A percentile compares a stretch with the other conserved stretches of the same genome.
Conservation (phyloP, 2,113 vertebrate species). For the Fukomys damarensis region DNA sequence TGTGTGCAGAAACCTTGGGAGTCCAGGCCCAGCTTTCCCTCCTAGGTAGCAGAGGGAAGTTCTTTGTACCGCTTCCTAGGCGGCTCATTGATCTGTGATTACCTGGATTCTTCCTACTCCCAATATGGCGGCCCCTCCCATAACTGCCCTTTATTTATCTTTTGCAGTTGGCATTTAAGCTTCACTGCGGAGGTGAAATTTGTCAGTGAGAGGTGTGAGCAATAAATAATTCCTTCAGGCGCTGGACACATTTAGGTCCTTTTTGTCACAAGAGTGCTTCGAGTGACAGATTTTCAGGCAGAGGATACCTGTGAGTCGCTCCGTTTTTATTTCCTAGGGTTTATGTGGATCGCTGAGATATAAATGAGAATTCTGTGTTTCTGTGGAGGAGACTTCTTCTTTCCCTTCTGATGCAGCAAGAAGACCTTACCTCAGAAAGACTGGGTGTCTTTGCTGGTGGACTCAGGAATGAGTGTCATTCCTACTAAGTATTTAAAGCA, state of each 20-base stretch:
- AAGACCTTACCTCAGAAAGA: not conserved
- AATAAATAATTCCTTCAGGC: conserved; percentile 12
- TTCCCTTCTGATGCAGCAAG: not conserved
- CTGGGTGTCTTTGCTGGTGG: not conserved
- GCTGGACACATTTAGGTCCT: not conserved
- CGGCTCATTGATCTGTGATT: not conserved
- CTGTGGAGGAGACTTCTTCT: not conserved
- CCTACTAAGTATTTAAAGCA: not conserved
- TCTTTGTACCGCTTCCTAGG: not conserved
- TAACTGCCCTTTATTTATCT: conserved; percentile 13
- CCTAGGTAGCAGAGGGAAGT: not conserved
- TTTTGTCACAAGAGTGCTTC: not conserved
- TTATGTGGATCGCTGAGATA: not conserved
- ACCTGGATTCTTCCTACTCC: not conserved
- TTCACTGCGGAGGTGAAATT: conserved; percentile 48
- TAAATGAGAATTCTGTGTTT: not conserved
- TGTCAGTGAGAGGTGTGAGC: not conserved
- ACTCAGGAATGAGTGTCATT: not conserved
- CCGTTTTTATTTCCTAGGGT: conserved; percentile 7
- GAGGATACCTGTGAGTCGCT: not conserved
- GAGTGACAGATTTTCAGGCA: not conserved
- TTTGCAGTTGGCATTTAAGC: not conserved
- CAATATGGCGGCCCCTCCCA: not conserved
- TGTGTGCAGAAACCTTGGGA: not conserved
- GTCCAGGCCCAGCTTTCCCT: not conserved